Base-by-base conservation (phyloP, 2,797 vertebrate species). In the Anguilla pacifica region DNA sequence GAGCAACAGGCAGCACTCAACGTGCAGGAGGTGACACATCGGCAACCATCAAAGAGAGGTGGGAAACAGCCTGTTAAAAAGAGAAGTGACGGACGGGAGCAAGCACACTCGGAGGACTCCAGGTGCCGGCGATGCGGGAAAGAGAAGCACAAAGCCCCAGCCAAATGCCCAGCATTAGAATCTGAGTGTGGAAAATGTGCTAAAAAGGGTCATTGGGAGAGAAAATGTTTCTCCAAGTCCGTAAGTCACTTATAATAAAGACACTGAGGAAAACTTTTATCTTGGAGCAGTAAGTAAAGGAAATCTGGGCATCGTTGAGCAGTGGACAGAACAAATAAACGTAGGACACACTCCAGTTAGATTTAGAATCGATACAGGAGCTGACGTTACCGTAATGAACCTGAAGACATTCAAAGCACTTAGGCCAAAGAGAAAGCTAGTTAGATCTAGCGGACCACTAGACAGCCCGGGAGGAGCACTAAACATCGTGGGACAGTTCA, bases 1-100 rank as follows among this genome's bases (percentile, higher is more conserved):
- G 93, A 92, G 92, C 90, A 91, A 93, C 89, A 86, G 90, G 93
- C 91, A 90, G 92, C 93, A 92, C 89, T 90, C 53, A 84, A 7
- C 39, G 64, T 67, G 49, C 49, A 87, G 46, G 87, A 83, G 49
- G 87, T 84, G 64, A 10, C 61, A 35, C 86, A 55, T 3, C 19
- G 46, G 57, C 10, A n/a, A 15, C 11, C 13, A 10, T 22, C 0
- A 0, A 51, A 70, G 22, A 70, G 81, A 87, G 86, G 35, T 7
- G 25, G 43, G 59, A 83, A 17, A 51, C 77, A 10, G 22, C 55
- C 55, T 17, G 79, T 28, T 17, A 64, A 51, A 35, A 35, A 31
- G 59, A 57, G 0, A 15, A 57, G 1, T 2, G 10, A 1, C 10
- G 13, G 53, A 13, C 11, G 10, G 7, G 55, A 57, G 55, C 10